Conservation (phyloP, 2,888 invertebrate genomes). For the Helicoverpa assulta region DNA sequence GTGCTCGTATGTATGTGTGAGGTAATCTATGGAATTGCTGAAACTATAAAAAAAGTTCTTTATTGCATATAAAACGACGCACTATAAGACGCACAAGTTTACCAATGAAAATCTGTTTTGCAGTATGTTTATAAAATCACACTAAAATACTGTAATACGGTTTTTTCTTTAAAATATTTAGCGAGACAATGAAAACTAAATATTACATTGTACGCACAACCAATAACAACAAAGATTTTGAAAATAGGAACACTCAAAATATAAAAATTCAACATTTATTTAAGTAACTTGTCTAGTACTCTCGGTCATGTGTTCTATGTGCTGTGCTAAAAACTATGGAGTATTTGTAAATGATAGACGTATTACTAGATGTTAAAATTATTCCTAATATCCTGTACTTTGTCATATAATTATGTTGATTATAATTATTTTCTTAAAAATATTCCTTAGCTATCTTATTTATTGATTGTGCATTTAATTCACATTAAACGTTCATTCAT, state of each 20-base stretch:
- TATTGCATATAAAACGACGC: not conserved
- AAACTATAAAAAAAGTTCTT: not conserved
- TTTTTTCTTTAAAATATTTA: not conserved
- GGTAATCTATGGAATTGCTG: not conserved
- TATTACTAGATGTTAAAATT: slow-evolving; percentile 34
- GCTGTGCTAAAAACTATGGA: slow-evolving; percentile 43
- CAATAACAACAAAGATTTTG: not conserved
- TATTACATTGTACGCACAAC: not conserved
- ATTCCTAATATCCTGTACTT: slow-evolving; percentile 14
- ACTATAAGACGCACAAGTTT: not conserved
- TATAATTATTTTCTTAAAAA: not conserved
- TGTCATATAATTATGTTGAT: not conserved
- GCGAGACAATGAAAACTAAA: not conserved
- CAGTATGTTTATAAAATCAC: too few species aligned
- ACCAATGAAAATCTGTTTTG: not conserved
- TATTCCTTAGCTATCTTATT: slow-evolving; percentile 17
- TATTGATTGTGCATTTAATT: slow-evolving; percentile 8
- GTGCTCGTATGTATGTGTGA: not conserved
- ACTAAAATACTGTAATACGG: too few species aligned
- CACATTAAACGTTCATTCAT: slow-evolving; percentile 25
- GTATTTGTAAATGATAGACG: slow-evolving; percentile 18
- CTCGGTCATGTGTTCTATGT: slow-evolving; percentile 33
- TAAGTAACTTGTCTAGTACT: not conserved
- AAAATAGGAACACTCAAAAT: not conserved
- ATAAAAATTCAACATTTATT: not conserved